phyloP scores from a whole-genome alignment of 2,113 vertebrate genomes.

The Microtus pennsylvanicus region DNA sequence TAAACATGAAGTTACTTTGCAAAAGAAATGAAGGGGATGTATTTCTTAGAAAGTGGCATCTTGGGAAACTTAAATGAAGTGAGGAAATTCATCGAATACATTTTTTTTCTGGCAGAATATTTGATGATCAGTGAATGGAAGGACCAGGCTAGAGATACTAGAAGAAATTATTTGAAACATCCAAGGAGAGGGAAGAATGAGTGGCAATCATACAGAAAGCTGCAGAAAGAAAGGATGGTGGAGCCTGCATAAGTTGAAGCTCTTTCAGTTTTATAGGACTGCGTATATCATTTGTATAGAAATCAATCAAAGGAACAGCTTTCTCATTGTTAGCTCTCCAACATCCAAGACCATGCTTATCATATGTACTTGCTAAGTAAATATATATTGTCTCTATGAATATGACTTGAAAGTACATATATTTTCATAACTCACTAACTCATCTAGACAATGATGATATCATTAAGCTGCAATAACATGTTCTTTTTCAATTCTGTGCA shows the following conservation, averaged over 20 bases:
- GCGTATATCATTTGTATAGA: background rate
- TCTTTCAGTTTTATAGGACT: background rate
- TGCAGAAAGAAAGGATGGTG: background rate
- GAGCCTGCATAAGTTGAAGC: background rate
- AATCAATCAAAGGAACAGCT: background rate
- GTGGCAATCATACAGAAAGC: background rate
- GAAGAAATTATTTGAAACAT: background rate
- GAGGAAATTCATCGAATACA: background rate
- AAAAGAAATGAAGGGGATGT: background rate
- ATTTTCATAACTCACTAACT: background rate
- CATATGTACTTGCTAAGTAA: background rate
- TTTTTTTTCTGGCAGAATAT: background rate
- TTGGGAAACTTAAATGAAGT: background rate
- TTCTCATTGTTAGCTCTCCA: background rate
- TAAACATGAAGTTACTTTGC: background rate
- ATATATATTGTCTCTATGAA: background rate
- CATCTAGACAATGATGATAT: background rate
- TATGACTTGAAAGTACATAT: background rate
- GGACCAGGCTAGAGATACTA: too few relatives aligned
- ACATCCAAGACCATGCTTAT: background rate
- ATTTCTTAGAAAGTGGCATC: background rate
- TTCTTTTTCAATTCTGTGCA: background rate
- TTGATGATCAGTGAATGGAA: background rate
- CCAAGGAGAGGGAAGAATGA: background rate
- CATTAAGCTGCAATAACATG: background rate